These are phyloP conservation scores for Atopsyche davidsoni DNA, from an alignment of 1,140 invertebrate genomes.

Conservation along the genomic window DNA sequence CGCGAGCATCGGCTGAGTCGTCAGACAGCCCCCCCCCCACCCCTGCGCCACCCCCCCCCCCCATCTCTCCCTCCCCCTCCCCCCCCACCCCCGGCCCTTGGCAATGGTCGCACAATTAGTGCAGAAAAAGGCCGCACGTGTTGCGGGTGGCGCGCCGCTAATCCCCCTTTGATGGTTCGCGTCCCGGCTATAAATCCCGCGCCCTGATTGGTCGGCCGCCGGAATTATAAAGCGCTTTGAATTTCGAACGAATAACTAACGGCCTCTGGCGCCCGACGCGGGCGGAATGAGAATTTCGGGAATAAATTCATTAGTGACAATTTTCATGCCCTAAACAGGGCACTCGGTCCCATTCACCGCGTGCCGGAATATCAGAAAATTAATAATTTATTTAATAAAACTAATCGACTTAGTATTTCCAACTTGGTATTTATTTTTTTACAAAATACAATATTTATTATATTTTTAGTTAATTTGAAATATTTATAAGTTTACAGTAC, in stretches of 20 bases:
- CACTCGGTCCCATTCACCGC: too few species aligned
- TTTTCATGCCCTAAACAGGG: too few species aligned
- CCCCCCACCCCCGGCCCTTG: background rate
- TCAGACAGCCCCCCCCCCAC: background rate
- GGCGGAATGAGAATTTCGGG: background rate
- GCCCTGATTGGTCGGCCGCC: constrained; percentile 20
- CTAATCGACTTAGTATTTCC: too few species aligned
- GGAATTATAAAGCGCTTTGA: constrained; percentile 15
- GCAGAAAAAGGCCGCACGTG: constrained; percentile 28
- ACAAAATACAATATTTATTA: too few species aligned
- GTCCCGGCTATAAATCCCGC: constrained; percentile 27
- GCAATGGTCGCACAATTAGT: constrained; percentile 28
- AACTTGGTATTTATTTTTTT: too few species aligned
- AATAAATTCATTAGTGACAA: too few species aligned
- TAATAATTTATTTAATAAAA: too few species aligned
- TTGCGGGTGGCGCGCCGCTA: constrained; percentile 17
- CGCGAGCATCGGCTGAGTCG: too few species aligned
- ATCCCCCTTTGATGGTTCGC: constrained; percentile 29
- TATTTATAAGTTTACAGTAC: too few species aligned
- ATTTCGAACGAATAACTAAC: too few species aligned
- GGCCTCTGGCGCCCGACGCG: too few species aligned
- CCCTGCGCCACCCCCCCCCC: background rate
- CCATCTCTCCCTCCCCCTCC: background rate
- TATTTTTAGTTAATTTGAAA: background rate
- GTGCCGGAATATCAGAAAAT: too few species aligned